Evolutionary conservation across 2,888 invertebrate genomes (phyloP).

Genomic region (Oscheius myriophilus): DNA sequence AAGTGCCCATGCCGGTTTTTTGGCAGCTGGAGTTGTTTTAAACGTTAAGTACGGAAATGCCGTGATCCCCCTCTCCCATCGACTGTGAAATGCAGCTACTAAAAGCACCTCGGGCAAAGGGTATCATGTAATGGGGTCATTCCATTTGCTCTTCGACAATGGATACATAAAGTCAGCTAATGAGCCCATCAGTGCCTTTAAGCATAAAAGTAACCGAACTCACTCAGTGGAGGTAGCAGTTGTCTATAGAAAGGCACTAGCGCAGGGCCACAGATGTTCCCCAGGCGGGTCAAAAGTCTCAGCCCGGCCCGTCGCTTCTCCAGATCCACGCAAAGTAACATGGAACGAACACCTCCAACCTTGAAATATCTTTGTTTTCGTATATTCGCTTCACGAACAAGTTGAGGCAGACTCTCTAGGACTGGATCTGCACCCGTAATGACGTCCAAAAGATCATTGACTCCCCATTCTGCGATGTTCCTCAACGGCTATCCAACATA

Average conservation of each 20-base stretch:
- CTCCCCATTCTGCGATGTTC: conserved; percentile 25
- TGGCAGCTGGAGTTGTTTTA: too few species aligned
- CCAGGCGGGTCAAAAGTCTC: conserved; percentile 46
- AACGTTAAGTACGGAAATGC: too few species aligned
- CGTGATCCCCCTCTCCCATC: too few species aligned
- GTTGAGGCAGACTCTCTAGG: conserved; percentile 17
- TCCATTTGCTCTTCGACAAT: too few species aligned
- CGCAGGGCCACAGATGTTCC: conserved; percentile 81
- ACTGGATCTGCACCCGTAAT: conserved; percentile 9
- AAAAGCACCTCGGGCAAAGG: too few species aligned
- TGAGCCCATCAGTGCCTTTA: too few species aligned
- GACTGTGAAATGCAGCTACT: too few species aligned
- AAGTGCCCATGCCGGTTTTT: too few species aligned
- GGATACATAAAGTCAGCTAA: too few species aligned
- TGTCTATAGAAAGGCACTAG: conserved; percentile 96
- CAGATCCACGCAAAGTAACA: conserved; percentile 53
- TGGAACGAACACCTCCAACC: conserved; percentile 58
- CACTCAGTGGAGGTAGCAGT: conserved; percentile 87
- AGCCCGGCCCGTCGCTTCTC: conserved; percentile 54
- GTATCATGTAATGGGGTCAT: too few species aligned
- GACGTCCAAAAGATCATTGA: conserved; percentile 19
- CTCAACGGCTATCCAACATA: conserved; percentile 10
- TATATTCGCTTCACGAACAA: conserved; percentile 14
- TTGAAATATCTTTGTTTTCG: background rate
- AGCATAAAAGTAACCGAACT: conserved; percentile 6